Evolutionary conservation across 2,113 vertebrate species (phyloP), one percentile per base, ranked within the genome.

Genomic region (Craseonycteris thonglongyai): DNA sequence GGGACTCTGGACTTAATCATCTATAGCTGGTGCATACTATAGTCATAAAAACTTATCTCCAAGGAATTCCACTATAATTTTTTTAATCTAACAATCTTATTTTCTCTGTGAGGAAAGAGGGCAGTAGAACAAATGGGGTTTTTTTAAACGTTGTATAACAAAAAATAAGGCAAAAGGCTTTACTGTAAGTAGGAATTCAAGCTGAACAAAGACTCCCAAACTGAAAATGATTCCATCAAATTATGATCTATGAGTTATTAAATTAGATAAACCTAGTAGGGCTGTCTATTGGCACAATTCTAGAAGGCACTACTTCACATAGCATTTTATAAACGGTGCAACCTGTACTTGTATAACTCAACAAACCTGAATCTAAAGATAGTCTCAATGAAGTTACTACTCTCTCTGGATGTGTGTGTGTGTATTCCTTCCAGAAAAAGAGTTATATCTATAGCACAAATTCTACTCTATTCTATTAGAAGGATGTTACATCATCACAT

Each of bases 41-140:
- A 92, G 58, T 72, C 72, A 92, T 81, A 66, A 96, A 33, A 92
- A 69, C 21, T 72, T 83, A 79, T 93, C 21, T 84, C 66, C 74
- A 91, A 85, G 35, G 30, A 96, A 88, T 78, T 90, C 63, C 3
- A 78, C 63, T n/a, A n/a, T 45, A 87, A 80, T 74, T 33, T 72
- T 71, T 79, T 84, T 89, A 79, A 95, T 88, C 68, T 80, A 96
- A 91, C 24, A 84, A 90, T 86, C 61, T 45, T 81, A 95, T 88
- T 59, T 79, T 93, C 78, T 74, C 68, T 91, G 45, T 75, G 18
- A 92, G 18, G 24, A 54, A 92, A 86, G 28, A 94, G 26, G 42
- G 7, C 88, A 91, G 49, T 58, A 94, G 13, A 95, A 26, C 56
- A 88, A 61, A 96, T 71, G 30, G 22, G 40, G 35, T 51, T 65